Evolutionary conservation across 2,888 invertebrate genomes (phyloP).

Genomic region (Rotaria macrura): DNA sequence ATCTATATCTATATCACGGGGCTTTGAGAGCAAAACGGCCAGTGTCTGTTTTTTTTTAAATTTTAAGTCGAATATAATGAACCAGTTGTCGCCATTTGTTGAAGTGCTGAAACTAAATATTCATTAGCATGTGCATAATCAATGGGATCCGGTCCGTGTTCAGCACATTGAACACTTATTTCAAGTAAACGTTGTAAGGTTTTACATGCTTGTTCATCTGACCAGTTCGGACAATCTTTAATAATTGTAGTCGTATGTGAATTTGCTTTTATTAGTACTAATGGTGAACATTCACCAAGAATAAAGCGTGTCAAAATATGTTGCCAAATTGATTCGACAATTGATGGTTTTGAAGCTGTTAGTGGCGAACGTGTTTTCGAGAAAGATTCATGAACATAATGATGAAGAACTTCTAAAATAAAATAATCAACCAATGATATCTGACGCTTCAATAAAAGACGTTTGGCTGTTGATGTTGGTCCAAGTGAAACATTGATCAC

Average conservation of each 20-base stretch:
- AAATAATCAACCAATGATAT: background rate
- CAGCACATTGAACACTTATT: background rate
- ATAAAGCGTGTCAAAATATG: conserved; percentile 7
- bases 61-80: background rate
- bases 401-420: background rate
- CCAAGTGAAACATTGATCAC: background rate
- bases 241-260: background rate
- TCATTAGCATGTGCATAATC: background rate
- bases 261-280: background rate
- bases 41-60: background rate
- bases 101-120: background rate
- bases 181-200: background rate
- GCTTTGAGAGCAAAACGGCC: background rate
- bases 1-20: background rate
- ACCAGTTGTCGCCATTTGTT: conserved; percentile 11
- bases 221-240: background rate
- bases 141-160: background rate
- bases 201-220: background rate
- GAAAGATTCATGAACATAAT: background rate
- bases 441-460: background rate
- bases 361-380: background rate
- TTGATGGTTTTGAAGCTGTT: background rate
- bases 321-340: background rate
- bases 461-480: background rate
- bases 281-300: conserved; percentile 1